phyloP scores from a whole-genome alignment of 1,140 invertebrate genomes.

The Aporrectodea caliginosa region DNA sequence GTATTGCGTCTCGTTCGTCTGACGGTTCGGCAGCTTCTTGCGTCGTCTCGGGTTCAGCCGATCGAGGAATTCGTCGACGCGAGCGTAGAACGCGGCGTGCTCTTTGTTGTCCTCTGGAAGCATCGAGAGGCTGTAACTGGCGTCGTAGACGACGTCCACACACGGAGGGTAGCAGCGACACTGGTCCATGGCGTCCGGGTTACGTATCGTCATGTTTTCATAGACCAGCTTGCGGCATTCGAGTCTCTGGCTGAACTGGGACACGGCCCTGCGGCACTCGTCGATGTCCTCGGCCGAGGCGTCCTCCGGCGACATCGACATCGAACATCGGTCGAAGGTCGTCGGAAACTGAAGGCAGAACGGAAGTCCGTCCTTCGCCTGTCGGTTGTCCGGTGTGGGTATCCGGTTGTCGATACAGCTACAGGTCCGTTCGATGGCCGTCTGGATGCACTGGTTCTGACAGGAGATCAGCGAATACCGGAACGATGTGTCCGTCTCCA shows the following conservation, averaged over 20 bases:
- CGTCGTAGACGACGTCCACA: slow-evolving; percentile 27
- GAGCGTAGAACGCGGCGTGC: slow-evolving; percentile 25
- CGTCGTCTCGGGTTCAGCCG: neutral
- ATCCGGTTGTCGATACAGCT: slow-evolving; percentile 31
- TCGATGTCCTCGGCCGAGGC: neutral
- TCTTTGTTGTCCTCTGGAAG: slow-evolving; percentile 20
- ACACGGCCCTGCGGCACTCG: neutral
- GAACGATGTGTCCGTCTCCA: neutral
- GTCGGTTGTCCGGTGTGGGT: neutral
- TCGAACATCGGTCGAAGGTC: neutral
- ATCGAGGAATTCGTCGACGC: slow-evolving; percentile 20
- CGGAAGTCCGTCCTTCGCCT: neutral
- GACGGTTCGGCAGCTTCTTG: neutral
- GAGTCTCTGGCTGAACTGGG: neutral
- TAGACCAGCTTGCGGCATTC: slow-evolving; percentile 26
- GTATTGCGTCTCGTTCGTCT: neutral
- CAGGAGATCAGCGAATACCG: slow-evolving; percentile 26
- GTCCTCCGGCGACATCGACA: neutral
- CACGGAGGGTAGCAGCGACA: slow-evolving; percentile 28
- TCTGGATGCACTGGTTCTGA: slow-evolving; percentile 32
- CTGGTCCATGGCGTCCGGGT: slow-evolving; percentile 24
- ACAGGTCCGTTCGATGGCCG: slow-evolving; percentile 17
- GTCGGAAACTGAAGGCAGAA: slow-evolving; percentile 11
- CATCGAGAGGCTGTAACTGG: slow-evolving; percentile 28
- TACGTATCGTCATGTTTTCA: slow-evolving; percentile 24